phyloP scores from a whole-genome alignment of 35 echinoderm and acorn worm genomes.

The Amphiura filiformis region DNA sequence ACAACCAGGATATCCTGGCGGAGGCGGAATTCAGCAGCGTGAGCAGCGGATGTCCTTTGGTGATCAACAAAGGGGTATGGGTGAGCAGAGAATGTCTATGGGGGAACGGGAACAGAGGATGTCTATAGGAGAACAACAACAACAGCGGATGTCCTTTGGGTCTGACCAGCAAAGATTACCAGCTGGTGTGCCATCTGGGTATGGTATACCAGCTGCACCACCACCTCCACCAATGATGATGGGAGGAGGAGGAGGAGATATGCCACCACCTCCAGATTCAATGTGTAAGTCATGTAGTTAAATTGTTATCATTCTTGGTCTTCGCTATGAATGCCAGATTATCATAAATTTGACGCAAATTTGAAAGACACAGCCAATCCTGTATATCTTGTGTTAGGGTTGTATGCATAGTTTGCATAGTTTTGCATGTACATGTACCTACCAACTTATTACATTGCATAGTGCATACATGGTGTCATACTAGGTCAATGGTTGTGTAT shows the following conservation, averaged over 20 bases:
- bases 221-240: background rate
- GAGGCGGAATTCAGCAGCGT: no score
- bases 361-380: no score
- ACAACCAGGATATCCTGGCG: background rate
- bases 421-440: no score
- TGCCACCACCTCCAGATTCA: slow-evolving; percentile 32
- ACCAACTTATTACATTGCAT: no score
- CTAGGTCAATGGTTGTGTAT: no score
- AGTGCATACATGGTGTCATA: no score
- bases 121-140: background rate
- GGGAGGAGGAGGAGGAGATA: background rate
- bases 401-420: no score
- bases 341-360: no score
- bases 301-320: no score
- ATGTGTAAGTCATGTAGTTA: background rate
- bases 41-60: slow-evolving; percentile 11
- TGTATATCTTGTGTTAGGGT: no score
- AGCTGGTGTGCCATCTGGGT: background rate
- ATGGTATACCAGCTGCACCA: slow-evolving; percentile 16
- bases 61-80: background rate
- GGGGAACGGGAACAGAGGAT: background rate
- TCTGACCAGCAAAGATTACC: slow-evolving; percentile 12
- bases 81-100: slow-evolving; percentile 4
- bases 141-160: background rate
- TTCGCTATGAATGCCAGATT: no score